phyloP scores from a whole-genome alignment of 2,888 invertebrate species.

The Ctena decussata region DNA sequence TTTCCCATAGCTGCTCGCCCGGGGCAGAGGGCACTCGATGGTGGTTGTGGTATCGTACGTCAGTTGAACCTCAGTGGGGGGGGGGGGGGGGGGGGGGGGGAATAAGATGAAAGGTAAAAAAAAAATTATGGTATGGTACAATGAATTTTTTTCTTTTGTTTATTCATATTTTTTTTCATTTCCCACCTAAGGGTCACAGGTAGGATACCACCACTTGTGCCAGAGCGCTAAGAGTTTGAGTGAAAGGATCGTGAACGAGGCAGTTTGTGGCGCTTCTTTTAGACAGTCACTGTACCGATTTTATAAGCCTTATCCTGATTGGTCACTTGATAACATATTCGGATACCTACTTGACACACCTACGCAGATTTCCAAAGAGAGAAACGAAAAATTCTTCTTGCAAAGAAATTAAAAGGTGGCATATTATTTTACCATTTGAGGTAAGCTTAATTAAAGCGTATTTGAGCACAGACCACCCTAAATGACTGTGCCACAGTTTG shows the following conservation, averaged over 20 bases:
- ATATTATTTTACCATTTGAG: neutral
- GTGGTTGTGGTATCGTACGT: no score
- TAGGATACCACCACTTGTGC: no score
- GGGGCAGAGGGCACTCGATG: no score
- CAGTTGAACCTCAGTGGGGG: neutral
- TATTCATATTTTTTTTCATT: no score
- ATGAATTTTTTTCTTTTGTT: no score
- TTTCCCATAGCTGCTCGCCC: no score
- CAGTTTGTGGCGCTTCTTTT: no score
- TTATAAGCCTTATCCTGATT: neutral
- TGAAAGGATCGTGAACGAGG: no score
- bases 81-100: neutral
- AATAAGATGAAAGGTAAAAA: no score
- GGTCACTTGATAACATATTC: neutral
- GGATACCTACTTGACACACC: constrained; percentile 9
- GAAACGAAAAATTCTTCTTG: neutral
- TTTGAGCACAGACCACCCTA: neutral
- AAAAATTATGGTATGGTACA: no score
- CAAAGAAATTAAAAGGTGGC: neutral
- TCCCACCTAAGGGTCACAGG: no score
- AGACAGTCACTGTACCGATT: neutral
- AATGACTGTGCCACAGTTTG: neutral
- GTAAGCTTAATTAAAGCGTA: neutral
- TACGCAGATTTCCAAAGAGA: neutral
- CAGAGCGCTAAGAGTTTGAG: no score